phyloP scores from a whole-genome alignment of 2,113 vertebrate genomes.

The Strix aluco region DNA sequence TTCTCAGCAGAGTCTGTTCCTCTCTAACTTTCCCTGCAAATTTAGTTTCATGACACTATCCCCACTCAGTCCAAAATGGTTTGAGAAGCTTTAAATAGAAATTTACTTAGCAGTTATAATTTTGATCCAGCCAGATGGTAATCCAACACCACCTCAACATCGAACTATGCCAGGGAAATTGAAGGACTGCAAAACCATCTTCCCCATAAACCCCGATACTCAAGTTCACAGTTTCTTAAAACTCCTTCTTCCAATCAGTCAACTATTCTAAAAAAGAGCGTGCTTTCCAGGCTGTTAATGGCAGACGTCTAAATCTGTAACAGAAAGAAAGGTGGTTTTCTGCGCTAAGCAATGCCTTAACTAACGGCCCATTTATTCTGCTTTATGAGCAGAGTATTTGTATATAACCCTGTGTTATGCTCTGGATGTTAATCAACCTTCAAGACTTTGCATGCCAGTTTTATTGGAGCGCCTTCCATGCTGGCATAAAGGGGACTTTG shows the following conservation, averaged over 20 bases:
- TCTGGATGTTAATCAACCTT: slow-evolving; percentile 9
- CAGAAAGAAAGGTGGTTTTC: neutral
- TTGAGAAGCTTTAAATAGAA: neutral
- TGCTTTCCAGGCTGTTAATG: neutral
- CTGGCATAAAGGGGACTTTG: slow-evolving; percentile 8
- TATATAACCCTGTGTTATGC: neutral
- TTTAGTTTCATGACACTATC: neutral
- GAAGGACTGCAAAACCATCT: neutral
- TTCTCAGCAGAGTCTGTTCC: neutral
- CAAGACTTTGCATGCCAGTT: neutral
- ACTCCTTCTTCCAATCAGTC: neutral
- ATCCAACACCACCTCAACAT: neutral
- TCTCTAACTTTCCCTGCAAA: neutral
- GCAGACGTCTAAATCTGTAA: neutral
- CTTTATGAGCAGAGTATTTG: slow-evolving; percentile 4
- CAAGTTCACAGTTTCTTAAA: neutral
- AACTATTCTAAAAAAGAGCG: neutral
- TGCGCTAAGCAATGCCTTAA: neutral
- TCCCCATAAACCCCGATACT: neutral
- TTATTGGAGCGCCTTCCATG: neutral
- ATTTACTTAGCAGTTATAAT: neutral
- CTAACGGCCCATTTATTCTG: neutral
- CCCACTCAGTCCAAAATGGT: neutral
- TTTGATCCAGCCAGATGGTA: neutral
- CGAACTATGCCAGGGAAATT: neutral